Conservation (phyloP, 2,888 invertebrate genomes). For the Pristionchus mayeri region DNA sequence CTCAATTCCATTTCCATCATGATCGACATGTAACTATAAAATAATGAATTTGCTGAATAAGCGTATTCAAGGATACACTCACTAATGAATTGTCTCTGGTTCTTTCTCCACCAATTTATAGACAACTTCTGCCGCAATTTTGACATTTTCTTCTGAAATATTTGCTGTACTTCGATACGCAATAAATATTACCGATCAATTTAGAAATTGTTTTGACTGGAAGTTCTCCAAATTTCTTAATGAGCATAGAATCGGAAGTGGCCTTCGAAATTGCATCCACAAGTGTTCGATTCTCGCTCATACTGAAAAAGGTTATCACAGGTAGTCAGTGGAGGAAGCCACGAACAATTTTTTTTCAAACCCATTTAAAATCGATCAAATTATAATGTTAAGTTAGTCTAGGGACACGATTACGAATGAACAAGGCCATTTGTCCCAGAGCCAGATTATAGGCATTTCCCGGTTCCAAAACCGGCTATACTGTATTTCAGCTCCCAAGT, state of each 20-base stretch:
- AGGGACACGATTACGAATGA: too few species aligned
- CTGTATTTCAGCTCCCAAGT: too few species aligned
- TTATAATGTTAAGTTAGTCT: too few species aligned
- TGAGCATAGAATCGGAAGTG: neutral
- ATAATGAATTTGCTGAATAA: neutral
- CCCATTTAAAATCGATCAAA: too few species aligned
- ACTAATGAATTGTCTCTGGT: constrained; percentile 3
- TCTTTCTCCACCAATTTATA: constrained; percentile 35
- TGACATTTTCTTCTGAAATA: constrained; percentile 17
- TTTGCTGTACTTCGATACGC: neutral
- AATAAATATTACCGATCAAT: neutral
- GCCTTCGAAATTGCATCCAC: constrained; percentile 25
- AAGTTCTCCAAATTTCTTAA: constrained; percentile 5
- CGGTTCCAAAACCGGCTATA: too few species aligned
- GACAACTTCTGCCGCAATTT: constrained; percentile 31
- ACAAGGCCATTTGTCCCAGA: too few species aligned
- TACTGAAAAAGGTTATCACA: constrained; percentile 29
- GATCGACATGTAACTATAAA: constrained; percentile 32
- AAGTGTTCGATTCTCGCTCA: constrained; percentile 6
- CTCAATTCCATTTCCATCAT: constrained; percentile 41
- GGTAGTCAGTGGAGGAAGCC: too few species aligned
- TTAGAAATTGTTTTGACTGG: constrained; percentile 20
- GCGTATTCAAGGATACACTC: neutral
- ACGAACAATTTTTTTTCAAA: too few species aligned
- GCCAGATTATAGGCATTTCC: too few species aligned